Evolutionary conservation across 2,797 vertebrate species (phyloP), one percentile per base, ranked within the genome.

Genomic region (Naso thynnoides): DNA sequence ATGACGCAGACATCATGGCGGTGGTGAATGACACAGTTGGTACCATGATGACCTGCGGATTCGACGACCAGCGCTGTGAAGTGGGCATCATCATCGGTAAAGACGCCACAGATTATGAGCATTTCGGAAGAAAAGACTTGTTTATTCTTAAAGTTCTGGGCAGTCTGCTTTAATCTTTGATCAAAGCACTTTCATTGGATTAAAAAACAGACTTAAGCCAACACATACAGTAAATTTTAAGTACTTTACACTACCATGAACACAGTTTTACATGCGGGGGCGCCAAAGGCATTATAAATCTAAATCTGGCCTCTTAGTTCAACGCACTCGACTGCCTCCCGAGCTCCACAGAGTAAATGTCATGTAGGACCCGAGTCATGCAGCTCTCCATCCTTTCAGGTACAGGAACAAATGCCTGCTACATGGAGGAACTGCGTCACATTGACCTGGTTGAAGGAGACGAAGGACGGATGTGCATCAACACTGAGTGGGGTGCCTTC

Each of bases 11-110:
- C 79, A 96, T 99, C 76, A 98, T 99, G 95, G 98, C 98, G 0
- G 97, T 99, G 67, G 98, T 99, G 76, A 99, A 99, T 0, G 98
- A 99, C 88, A 99, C 98, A 0, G 96, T 96, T 0, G 98, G 97
- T 68, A 99, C 98, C 19, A 99, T 99, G 98, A 99, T 99, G 98
- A 99, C 98, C 63, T 99, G 98, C 33, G 98, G 97, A 36, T 99
- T 98, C 21, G 98, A 99, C 0, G 98, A 99, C 86, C 98, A 97
- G 86, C 96, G 97, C 6, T 99, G 98, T 21, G 97, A 99, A 96
- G 96, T 99, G 2, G 98, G 98, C 80, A 95, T 99, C 81, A 99
- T 99, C 80, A 98, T 99, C 8, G 98, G 98, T 99, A 95, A 78
- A 73, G 16, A 70, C 8, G 1, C 19, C 1, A 29, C n/a, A 52